Evolutionary conservation across 2,113 vertebrate genomes (phyloP), one percentile per base, ranked within the genome.

Genomic region (Porphyrio hochstetteri): DNA sequence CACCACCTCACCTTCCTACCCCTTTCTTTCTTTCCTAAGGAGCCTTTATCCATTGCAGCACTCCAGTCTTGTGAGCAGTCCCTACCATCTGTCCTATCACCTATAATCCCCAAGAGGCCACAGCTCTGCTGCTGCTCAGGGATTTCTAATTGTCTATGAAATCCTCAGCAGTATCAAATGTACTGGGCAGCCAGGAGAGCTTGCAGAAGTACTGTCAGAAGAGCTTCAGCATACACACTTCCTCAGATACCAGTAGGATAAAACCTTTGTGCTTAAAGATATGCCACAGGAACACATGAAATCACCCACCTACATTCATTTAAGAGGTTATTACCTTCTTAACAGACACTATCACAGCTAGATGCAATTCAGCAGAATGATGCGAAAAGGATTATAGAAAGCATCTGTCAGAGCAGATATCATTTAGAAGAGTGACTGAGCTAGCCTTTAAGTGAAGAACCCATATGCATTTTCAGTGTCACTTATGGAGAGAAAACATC

Each of bases 381-480:
- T 35, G 36, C 38, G 69, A 94, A 93, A 90, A 88, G 52, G 23
- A 80, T 72, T 80, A 89, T 42, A 82, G 77, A 65, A 52, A 96
- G 55, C 44, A 96, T 90, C 55, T 82, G n/a, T 90, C 44, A 96
- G 42, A 74, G 56, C 57, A 97, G 57, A 12, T 72, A 70, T 11
- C 24, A 74, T 76, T 92, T 61, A 89, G 69, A 86, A 64, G n/a
- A 82, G 28, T 19, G 33, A 81, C 28, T 59, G 35, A 85, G 24
- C 46, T 80, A 92, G 64, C 59, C 68, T 95, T 90, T 67, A 87
- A 79, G 33, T 28, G 56, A 94, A 95, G 36, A 86, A 84, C 29
- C 40, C 50, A 75, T 46, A 46, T 3, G 31, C 16, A 28, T 72
- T 91, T 95, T 46, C 48, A 68, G 35, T 28, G 74, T 4, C 56